Evolutionary conservation across 2,888 invertebrate species (phyloP).

Genomic region (Cheilosia impressa): DNA sequence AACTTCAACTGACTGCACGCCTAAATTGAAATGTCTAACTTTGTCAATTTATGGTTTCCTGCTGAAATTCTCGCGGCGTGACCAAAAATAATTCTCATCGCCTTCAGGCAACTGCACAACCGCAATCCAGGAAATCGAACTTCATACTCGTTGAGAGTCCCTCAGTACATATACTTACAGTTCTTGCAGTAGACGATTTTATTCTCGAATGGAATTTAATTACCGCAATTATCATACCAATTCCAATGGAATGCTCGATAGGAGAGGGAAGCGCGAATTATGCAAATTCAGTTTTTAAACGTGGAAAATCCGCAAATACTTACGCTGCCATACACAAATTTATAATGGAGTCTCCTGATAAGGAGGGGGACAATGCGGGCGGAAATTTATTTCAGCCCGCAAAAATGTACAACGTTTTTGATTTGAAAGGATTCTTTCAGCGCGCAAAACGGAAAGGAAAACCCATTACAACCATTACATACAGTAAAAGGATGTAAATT

Average conservation of each 20-base stretch:
- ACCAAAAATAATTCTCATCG: conserved; percentile 39
- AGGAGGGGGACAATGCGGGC: conserved; percentile 11
- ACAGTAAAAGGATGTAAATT: conserved; percentile 60
- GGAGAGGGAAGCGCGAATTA: background rate
- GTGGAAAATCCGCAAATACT: conserved; percentile 9
- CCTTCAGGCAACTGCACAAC: conserved; percentile 3
- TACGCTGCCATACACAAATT: conserved; percentile 5
- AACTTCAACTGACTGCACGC: background rate
- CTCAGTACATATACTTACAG: background rate
- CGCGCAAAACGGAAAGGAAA: conserved; percentile 54
- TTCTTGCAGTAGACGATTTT: conserved; percentile 38
- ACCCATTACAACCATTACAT: conserved; percentile 69
- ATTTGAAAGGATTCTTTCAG: conserved; percentile 42
- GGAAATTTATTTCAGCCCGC: conserved; percentile 68
- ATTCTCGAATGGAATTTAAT: conserved; percentile 67
- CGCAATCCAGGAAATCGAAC: conserved; percentile 53
- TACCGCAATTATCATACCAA: conserved; percentile 67
- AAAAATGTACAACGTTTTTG: conserved; percentile 50
- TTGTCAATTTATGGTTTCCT: conserved; percentile 57
- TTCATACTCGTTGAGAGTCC: conserved; percentile 22
- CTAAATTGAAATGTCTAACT: conserved; percentile 65
- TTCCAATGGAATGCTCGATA: conserved; percentile 24
- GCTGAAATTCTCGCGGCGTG: conserved; percentile 38
- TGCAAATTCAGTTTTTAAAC: too few species aligned
- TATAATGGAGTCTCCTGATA: conserved; percentile 34